Percentiles rank a stretch among this genome's conserved stretches.
phyloP scores from a whole-genome alignment of 2,797 vertebrate genomes.

The Remorina albescens region DNA sequence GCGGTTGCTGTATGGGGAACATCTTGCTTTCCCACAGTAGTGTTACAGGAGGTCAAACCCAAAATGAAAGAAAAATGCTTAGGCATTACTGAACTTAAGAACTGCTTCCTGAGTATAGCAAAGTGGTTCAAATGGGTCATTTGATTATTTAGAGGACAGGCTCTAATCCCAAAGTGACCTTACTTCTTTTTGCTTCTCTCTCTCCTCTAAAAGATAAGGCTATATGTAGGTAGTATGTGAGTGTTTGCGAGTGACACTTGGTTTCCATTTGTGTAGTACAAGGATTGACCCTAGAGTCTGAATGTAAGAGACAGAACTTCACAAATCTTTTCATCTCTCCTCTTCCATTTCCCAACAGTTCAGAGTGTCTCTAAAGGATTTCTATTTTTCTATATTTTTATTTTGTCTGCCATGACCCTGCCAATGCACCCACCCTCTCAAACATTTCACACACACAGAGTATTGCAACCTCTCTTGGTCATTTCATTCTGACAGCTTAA shows the following conservation, averaged over 20 bases:
- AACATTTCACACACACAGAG: slow-evolving; percentile 58
- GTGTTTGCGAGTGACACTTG: slow-evolving; percentile 49
- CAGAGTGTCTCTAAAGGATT: slow-evolving; percentile 54
- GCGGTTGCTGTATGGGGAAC: slow-evolving; percentile 47
- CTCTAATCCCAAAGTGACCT: slow-evolving; percentile 64
- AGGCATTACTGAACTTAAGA: slow-evolving; percentile 54
- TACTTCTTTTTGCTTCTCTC: slow-evolving; percentile 37
- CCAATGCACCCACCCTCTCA: slow-evolving; percentile 68
- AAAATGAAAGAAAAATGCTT: slow-evolving; percentile 37
- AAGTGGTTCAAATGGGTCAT: slow-evolving; percentile 58
- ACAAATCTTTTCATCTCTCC: slow-evolving; percentile 61
- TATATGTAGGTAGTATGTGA: slow-evolving; percentile 52
- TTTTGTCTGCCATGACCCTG: slow-evolving; percentile 64
- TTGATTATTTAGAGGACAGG: slow-evolving; percentile 67
- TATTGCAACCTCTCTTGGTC: slow-evolving; percentile 68
- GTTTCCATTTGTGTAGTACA: slow-evolving; percentile 56
- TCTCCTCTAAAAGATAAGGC: slow-evolving; percentile 59
- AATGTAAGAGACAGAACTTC: slow-evolving; percentile 51
- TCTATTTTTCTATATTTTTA: slow-evolving; percentile 67
- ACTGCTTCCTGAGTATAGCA: slow-evolving; percentile 60
- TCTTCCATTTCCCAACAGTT: slow-evolving; percentile 57
- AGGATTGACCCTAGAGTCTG: slow-evolving; percentile 51
- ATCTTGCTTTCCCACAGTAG: slow-evolving; percentile 46
- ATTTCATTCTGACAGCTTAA: slow-evolving; percentile 70
- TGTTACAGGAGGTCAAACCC: slow-evolving; percentile 53